These are phyloP conservation scores for Pangasius larnaudii DNA, from an alignment of 2,797 vertebrate genomes.

Conservation along the genomic window DNA sequence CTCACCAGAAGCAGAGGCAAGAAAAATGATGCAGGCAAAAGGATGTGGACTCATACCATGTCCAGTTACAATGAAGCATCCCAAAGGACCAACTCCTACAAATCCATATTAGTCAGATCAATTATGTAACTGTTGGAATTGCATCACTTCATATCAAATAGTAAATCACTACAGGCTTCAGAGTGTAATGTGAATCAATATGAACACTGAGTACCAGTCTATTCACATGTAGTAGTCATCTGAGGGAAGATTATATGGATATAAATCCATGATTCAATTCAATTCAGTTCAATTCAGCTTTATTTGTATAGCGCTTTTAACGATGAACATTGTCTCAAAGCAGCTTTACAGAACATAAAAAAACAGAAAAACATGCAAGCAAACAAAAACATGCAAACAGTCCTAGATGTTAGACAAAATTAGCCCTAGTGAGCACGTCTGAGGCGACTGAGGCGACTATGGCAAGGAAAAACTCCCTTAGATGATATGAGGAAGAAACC, in stretches of 20 bases:
- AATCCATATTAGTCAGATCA: constrained; percentile 24
- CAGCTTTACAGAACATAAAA: too few relatives aligned
- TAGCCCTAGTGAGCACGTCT: too few relatives aligned
- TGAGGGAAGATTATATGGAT: not conserved
- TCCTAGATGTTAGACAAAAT: too few relatives aligned
- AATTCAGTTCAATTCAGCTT: too few relatives aligned
- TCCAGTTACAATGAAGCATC: not conserved
- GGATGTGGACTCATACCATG: not conserved
- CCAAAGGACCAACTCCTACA: constrained; percentile 12
- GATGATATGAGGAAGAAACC: too few relatives aligned
- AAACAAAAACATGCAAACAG: too few relatives aligned
- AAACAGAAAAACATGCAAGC: too few relatives aligned
- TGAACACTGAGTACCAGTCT: not conserved
- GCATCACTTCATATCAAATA: constrained; percentile 3
- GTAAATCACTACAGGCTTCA: constrained; percentile 17
- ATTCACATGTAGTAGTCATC: not conserved
- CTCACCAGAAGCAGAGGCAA: not conserved
- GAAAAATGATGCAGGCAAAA: not conserved
- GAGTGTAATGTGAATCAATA: constrained; percentile 38
- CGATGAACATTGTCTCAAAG: too few relatives aligned
- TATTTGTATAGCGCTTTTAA: too few relatives aligned
- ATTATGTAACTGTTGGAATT: constrained; percentile 3
- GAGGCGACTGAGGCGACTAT: too few relatives aligned
- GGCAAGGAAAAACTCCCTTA: too few relatives aligned
- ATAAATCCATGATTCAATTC: not conserved